Percentiles rank a stretch among this genome's conserved stretches.
Evolutionary conservation across 2,797 vertebrate species (phyloP).

Genomic region (Hippopotamyrus pictus): DNA sequence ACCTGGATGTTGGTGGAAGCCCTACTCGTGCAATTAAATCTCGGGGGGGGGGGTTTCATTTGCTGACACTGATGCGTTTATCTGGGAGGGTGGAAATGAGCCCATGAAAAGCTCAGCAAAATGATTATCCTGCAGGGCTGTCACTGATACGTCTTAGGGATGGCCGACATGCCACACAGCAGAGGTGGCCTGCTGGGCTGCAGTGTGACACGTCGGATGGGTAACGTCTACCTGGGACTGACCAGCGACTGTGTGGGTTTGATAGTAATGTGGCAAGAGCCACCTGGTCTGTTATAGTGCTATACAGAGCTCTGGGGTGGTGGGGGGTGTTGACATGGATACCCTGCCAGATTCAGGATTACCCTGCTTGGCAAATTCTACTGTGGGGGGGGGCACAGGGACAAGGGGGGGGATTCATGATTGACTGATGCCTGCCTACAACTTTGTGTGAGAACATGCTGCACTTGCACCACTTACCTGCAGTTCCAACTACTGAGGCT

Average conservation of each 20-base stretch:
- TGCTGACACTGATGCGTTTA: not conserved
- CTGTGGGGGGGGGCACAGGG: not conserved
- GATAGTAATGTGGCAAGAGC: not conserved
- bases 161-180: not conserved
- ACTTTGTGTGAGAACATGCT: not conserved
- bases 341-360: not conserved
- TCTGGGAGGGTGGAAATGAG: not conserved
- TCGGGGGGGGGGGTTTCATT: not conserved
- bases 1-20: not conserved
- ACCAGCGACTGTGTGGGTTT: not conserved
- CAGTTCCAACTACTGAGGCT: not conserved
- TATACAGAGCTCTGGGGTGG: not conserved
- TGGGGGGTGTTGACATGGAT: not conserved
- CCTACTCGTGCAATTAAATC: not conserved
- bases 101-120: not conserved
- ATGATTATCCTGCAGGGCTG: not conserved
- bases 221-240: not conserved
- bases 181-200: not conserved
- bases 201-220: not conserved
- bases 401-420: too few relatives aligned
- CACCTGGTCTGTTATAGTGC: not conserved
- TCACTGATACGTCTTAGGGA: not conserved
- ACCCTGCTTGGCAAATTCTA: not conserved
- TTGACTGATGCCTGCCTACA: not conserved
- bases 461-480: not conserved